Evolutionary conservation across 1,140 invertebrate genomes (phyloP), one percentile per base, ranked within the genome.

Genomic region (Propsilocerus akamusi): DNA sequence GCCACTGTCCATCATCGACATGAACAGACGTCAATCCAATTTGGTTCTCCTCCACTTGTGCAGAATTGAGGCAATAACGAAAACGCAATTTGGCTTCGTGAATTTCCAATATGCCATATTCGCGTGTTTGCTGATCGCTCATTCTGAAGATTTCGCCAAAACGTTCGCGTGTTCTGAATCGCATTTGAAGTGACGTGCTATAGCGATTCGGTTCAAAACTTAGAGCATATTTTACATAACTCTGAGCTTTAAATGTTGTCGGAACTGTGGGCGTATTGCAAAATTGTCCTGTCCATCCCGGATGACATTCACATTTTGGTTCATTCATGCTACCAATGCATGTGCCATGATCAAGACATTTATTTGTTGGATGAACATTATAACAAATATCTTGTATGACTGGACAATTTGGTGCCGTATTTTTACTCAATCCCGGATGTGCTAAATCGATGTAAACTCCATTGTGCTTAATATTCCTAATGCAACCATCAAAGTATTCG

Each of bases 1-100:
- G 81, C 80, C 81, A 83, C 54, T 78, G 75, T 10, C 81, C 81
- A 60, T 84, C 79, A 56, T 76, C 76, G 0, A 81, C 78, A 5
- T 63, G 60, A 10, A 79, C 69, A 48, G 70, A 61, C 3, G 70
- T 74, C 46, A 83, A 58, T 57, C 71, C 70, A 8, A 82, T 57
- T 48, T 70, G 63, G 57, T 72, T 63, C 58, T 80, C 70, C 58
- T 76, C 68, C 25, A 71, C 64, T 49, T 72, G 62, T 53, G 73
- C 54, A 34, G 73, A 72, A 52, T 80, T 80, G n/a, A 82, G 58
- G 59, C 81, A 79, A 56, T 73, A 82, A 23, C 73, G 61, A 57
- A 77, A 76, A 48, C 72, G 61, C 5, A 82, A 60, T 50, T 71
- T 68, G 20, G 72, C 72, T 49, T 77, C 71, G 48, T 72, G 67